Evolutionary conservation across 2,113 vertebrate species (phyloP), one percentile per base, ranked within the genome.

Genomic region (Sinocyclocheilus anophthalmus): DNA sequence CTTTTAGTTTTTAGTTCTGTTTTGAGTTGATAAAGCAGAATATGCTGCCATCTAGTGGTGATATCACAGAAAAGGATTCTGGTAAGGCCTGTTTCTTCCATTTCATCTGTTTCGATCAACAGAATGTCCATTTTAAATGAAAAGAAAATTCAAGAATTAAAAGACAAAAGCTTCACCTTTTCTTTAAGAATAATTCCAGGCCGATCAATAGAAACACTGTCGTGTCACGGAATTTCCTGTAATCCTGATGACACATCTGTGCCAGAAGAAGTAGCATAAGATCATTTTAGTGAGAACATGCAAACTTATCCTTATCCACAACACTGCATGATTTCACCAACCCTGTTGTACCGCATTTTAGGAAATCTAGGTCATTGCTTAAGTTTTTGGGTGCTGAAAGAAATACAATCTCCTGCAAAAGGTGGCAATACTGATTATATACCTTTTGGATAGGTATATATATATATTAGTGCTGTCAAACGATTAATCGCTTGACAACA

Each of bases 181-280:
- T 96, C 92, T 96, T 98, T 90, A 98, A 96, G 92, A 97, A 99
- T 91, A 97, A 93, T 92, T 99, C 98, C 92, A 99, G 89, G 84
- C 98, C 98, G n/a, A 96, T 96, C 94, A 97, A 95, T 89, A 99
- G 96, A 91, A 96, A 97, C 93, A 96, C 93, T 63, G 97, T 98
- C 10, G 96, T 97, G 88, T 99, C 97, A 48, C 96, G 95, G 93
- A 98, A 99, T 87, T 95, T 96, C 92, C 93, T 94, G 92, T 99
- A 99, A 88, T 97, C 96, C 90, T 96, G 96, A 92, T 99, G 98
- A 98, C 98, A 99, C 76, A 94, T 96, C 98, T 99, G 91, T 81
- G 90, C 73, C 85, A 84, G 9, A 85, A 42, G 55, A 70, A 90
- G 67, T 26, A 70, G 45, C 45, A 65, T 87, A 83, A 72, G 16